A percentile compares a stretch with the other conserved stretches of the same genome.
Evolutionary conservation across 2,797 vertebrate species (phyloP).

Genomic region (Morelia viridis): DNA sequence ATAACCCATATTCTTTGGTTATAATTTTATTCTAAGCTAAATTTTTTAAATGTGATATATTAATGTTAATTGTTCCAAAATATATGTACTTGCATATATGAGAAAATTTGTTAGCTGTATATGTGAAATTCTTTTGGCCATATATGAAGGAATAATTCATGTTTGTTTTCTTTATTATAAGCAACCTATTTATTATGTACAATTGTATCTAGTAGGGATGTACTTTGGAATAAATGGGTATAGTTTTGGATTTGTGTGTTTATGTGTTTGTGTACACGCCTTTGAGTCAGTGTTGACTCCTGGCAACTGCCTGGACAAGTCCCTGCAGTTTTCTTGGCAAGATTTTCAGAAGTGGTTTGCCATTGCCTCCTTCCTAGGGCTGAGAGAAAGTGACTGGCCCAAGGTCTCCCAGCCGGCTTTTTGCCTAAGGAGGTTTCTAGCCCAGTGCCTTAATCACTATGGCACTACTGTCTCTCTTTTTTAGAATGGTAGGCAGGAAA

Average conservation of each 20-base stretch:
- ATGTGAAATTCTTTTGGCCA: background rate
- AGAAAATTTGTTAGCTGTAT: background rate
- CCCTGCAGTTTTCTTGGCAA: background rate
- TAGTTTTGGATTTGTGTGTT: background rate
- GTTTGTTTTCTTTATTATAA: background rate
- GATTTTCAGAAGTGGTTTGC: background rate
- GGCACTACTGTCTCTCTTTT: background rate
- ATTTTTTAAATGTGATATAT: background rate
- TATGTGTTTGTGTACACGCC: too few relatives aligned
- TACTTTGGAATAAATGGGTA: background rate
- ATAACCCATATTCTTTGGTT: background rate
- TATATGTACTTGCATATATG: background rate
- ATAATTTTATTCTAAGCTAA: background rate
- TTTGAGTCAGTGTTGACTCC: background rate
- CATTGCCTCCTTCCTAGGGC: background rate
- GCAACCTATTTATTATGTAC: background rate
- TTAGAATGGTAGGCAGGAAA: background rate
- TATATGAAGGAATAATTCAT: background rate
- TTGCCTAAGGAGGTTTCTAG: background rate
- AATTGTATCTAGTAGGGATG: background rate
- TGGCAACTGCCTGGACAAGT: background rate
- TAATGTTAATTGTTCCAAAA: background rate
- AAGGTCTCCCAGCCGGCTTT: background rate
- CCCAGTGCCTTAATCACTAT: background rate
- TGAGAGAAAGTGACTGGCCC: background rate